A percentile compares a stretch with the other conserved stretches of the same genome.
Evolutionary conservation across 2,888 invertebrate genomes (phyloP).

Genomic region (Calameuta filiformis): DNA sequence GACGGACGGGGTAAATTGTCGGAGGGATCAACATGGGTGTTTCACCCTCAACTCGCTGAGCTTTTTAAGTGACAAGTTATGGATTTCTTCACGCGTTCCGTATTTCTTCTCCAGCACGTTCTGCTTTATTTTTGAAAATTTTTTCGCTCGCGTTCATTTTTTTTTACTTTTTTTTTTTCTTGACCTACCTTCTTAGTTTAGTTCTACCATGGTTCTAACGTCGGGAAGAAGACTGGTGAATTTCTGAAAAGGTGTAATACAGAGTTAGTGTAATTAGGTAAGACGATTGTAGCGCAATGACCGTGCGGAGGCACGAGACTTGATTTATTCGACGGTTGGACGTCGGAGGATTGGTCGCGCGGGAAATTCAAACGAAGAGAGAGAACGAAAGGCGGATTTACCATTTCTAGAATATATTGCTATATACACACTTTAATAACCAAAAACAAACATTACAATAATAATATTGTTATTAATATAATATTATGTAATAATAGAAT

Average conservation of each 20-base stretch:
- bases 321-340: neutral
- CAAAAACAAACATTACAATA: conserved; percentile 65
- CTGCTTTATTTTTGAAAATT: neutral
- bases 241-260: neutral
- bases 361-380: neutral
- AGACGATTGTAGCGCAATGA: neutral
- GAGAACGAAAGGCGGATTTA: neutral
- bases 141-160: neutral
- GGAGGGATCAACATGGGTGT: neutral
- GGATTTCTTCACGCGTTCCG: neutral
- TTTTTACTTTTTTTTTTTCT: neutral
- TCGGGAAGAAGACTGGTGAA: neutral
- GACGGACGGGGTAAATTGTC: neutral
- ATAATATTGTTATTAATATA: conserved; percentile 58
- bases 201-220: neutral
- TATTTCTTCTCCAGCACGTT: neutral
- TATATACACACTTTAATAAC: conserved; percentile 67
- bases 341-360: neutral
- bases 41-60: neutral
- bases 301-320: neutral
- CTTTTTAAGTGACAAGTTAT: neutral
- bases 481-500: conserved; percentile 63
- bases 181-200: neutral
- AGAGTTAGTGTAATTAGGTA: neutral
- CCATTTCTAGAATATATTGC: conserved; percentile 48